Evolutionary conservation across 2,113 vertebrate genomes (phyloP), one percentile per base, ranked within the genome.

Genomic region (Oryzias celebensis): DNA sequence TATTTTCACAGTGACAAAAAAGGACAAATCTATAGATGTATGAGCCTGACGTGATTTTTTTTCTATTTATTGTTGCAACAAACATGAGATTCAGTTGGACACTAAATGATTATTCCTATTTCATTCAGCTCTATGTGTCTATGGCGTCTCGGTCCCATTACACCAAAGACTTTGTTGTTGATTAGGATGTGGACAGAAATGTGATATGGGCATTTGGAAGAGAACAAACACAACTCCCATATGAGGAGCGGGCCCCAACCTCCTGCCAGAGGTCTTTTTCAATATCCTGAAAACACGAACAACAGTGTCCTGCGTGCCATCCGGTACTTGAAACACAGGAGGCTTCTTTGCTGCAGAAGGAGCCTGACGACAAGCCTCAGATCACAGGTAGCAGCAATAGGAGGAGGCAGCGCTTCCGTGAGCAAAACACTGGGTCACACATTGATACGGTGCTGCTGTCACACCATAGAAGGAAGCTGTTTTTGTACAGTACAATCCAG

Each of bases 271-370:
- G 82, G 87, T 89, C 84, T 84, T 86, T 92, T 85, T 81, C 89
- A 90, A 93, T 91, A 92, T 91, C 90, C 90, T 90, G 88, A 77
- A 82, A 85, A 87, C 73, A 74, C n/a, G 71, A 59, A 75, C 20
- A 16, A 54, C 14, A 22, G 72, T 68, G 62, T 66, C 68, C 14
- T 65, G 74, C 78, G 41, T 83, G 84, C 81, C 67, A 83, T 84
- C 75, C 74, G 71, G 62, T 79, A 47, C 58, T 88, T 79, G 73
- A 75, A 61, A 78, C 65, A 77, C 74, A 75, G 60, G 82, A 77
- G 74, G 71, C 43, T 75, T 73, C 24, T 68, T 68, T 70, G 64
- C 62, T 51, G 60, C 68, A 73, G 81, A 75, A 24, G 3, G 10
- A n/a, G 58, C 41, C 46, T 42, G 18, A 26, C 62, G 63, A 76